Base-by-base conservation (phyloP, 2,888 invertebrate species). In the Orchesellides sinensis region DNA sequence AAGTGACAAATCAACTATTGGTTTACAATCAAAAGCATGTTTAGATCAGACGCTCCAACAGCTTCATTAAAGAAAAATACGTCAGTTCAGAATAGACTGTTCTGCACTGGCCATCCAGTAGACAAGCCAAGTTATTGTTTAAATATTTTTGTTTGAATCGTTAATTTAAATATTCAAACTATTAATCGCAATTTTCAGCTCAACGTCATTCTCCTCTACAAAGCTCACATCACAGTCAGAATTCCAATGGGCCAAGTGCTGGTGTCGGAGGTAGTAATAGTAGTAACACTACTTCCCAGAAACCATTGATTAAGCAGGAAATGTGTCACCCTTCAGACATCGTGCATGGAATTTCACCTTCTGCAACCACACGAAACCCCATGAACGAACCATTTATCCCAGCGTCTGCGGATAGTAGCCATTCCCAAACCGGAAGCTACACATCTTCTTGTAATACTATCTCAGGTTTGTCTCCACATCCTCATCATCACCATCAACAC, bases 321-420 rank as follows among this genome's bases (percentile, higher is more conserved):
- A 77, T 82, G 75, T 82, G 75, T 82, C 82, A 82, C 75, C 61
- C 82, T 75, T 82, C 82, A 75, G 82, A 82, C 65, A 69, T 70
- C 77, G 82, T 82, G 82, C 82, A 82, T 82, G 82, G 82, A 82
- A 74, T 82, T 69, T 72, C 82, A 77, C 75, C 82, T 75, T 59
- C 82, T 74, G 45, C 56, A 82, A 61, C 82, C 80, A 59, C 82
- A 70, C 77, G 75, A 56, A 82, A 82, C 82, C 75, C 66, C 82
- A 82, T 74, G 69, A 82, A 75, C 75, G 80, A 80, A 54, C 80
- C 80, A 73, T 72, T 74, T 69, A 74, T 63, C 69, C 77, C 70
- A 72, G 69, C 81, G 52, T 82, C 81, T 74, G 81, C 69, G 74
- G 75, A 82, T 59, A 63, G 70, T 68, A 75, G 81, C 66, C 81